Base-by-base conservation (phyloP, 1,140 invertebrate genomes). In the Kradibia gibbosae region DNA sequence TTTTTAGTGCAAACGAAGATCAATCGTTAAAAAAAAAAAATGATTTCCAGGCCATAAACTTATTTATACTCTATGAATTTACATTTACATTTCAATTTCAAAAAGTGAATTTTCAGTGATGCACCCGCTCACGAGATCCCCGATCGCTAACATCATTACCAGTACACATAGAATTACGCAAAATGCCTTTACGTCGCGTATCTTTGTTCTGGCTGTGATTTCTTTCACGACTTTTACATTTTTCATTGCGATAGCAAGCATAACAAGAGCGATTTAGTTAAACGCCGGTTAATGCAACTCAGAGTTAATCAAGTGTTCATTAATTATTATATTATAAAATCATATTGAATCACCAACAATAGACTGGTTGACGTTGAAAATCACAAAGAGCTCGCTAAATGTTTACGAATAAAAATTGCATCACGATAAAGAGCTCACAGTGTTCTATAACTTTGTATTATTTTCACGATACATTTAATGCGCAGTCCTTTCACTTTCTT, bases 291-390 rank as follows among this genome's bases (percentile, higher is more conserved):
- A 65, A 65, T 65, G 17, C 17, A 65, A 20, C 31, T 31, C 36
- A 13, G 10, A 25, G 60, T 65, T 36, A 65, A 65, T 65, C 7
- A 20, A 65, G 60, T 15, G n/a, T 7, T 36, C 31, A 65, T 36
- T 65, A 36, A 65, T 65, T 36, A 65, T 65, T 65, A 65, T 36
- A 36, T 36, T 65, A n/a, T 20, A 65, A 65, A 4, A 17, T 4
- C 2, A 65, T 60, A 60, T 65, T 65, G 31, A 36, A 65, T 65
- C 15, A 36, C 36, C 20, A 65, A 65, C 31, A 65, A 65, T 65
- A 20, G 20, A 17, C 5, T 25, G 31, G 13, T 60, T 13, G 31
- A 62, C 31, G 34, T 34, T 36, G 20, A 62, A 62, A 62, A 62
- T 36, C 20, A 60, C 25, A 60, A 60, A 60, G 57, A 60, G 31